Conservation (phyloP, 2,888 invertebrate species). For the Cordilura impudica region DNA sequence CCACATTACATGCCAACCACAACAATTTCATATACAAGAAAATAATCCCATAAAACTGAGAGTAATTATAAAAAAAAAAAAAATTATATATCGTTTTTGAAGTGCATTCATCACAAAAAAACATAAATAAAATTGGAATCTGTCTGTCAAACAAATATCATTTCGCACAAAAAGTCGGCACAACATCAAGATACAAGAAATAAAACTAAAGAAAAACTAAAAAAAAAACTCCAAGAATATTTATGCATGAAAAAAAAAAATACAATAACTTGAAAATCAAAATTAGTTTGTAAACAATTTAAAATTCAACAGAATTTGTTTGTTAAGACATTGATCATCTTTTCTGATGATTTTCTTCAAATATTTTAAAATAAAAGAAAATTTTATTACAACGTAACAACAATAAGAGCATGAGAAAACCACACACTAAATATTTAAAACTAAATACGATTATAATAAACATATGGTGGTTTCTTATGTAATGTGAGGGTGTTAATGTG, state of each 20-base stretch:
- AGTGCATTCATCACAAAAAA: conserved; percentile 54
- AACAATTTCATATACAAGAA: conserved; percentile 21
- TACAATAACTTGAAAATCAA: conserved; percentile 3
- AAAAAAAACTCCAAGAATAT: not conserved
- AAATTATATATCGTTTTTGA: conserved; percentile 45
- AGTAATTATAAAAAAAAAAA: not conserved
- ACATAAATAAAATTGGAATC: conserved; percentile 48
- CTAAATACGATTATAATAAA: not conserved
- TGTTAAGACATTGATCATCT: conserved; percentile 22
- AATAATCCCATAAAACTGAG: not conserved
- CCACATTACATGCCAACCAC: conserved; percentile 6
- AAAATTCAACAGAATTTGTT: conserved; percentile 49
- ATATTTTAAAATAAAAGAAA: not conserved
- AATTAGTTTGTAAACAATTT: conserved; percentile 56
- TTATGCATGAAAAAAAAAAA: conserved; percentile 4
- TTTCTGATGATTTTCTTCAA: conserved; percentile 14
- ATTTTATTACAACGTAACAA: not conserved
- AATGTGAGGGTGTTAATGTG: not conserved
- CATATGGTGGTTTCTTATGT: not conserved
- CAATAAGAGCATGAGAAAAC: not conserved
- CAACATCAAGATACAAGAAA: conserved; percentile 48
- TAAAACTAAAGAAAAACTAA: conserved; percentile 22
- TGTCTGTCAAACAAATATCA: conserved; percentile 67
- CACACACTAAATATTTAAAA: not conserved
- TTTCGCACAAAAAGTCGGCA: conserved; percentile 64